These are phyloP conservation scores for Agonopterix arenella DNA, from an alignment of 2,888 invertebrate genomes.

Conservation along the genomic window DNA sequence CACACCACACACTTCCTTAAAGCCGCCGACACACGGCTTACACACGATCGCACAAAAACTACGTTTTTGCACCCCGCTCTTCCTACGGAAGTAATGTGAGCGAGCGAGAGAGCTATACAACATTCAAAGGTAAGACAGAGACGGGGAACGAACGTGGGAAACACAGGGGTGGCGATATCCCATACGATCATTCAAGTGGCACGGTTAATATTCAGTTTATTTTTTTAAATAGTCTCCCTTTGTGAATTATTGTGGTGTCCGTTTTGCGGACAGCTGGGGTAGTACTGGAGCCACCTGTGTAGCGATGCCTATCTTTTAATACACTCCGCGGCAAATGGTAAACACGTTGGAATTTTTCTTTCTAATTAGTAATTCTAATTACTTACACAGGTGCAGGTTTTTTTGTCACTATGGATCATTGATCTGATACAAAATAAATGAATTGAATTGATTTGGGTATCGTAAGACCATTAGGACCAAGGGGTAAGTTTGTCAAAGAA, in stretches of 20 bases:
- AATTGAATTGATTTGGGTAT: too few species aligned
- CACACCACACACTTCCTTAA: slow-evolving; percentile 16
- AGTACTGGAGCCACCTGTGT: slow-evolving; percentile 38
- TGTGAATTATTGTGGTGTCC: slow-evolving; percentile 13
- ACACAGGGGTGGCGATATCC: slow-evolving; percentile 70
- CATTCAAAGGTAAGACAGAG: slow-evolving; percentile 29
- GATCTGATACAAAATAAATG: too few species aligned
- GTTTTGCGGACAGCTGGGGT: slow-evolving; percentile 23
- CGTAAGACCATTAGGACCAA: too few species aligned
- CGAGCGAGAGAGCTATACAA: slow-evolving; percentile 24
- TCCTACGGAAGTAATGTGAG: slow-evolving; percentile 62
- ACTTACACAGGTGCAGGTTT: neutral
- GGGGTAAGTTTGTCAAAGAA: too few species aligned
- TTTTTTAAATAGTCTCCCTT: slow-evolving; percentile 9
- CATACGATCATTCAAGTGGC: slow-evolving; percentile 65
- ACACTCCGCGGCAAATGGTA: slow-evolving; percentile 17
- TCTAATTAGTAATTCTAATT: slow-evolving; percentile 6
- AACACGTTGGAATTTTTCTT: too few species aligned
- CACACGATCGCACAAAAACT: slow-evolving; percentile 64
- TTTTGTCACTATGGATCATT: too few species aligned
- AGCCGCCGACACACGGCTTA: slow-evolving; percentile 51
- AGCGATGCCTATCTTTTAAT: slow-evolving; percentile 25
- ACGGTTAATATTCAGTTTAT: slow-evolving; percentile 42
- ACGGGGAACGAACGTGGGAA: slow-evolving; percentile 63
- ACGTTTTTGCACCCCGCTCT: slow-evolving; percentile 65